Evolutionary conservation across 2,888 invertebrate genomes (phyloP).

Genomic region (Eupithecia subfuscata): DNA sequence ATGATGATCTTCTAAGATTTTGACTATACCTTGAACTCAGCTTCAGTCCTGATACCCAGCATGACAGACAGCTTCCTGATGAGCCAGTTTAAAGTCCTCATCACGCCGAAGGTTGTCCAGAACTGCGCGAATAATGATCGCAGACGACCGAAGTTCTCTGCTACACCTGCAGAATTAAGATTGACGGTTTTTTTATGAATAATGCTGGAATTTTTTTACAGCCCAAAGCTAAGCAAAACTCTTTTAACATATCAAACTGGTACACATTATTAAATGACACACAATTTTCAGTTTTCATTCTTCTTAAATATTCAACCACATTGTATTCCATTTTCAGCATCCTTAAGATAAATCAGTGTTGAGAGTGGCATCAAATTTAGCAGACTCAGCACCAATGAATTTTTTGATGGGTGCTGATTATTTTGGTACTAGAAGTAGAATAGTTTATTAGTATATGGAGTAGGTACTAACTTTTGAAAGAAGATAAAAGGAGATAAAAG

Average conservation of each 20-base stretch:
- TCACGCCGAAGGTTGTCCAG: slow-evolving; percentile 93
- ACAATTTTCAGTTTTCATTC: too few species aligned
- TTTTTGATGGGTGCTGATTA: not conserved
- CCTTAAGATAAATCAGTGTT: too few species aligned
- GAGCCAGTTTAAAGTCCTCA: slow-evolving; percentile 91
- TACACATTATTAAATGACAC: too few species aligned
- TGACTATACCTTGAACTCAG: slow-evolving; percentile 78
- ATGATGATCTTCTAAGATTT: not conserved
- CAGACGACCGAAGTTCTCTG: slow-evolving; percentile 95
- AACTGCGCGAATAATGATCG: slow-evolving; percentile 93
- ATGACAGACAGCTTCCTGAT: slow-evolving; percentile 89
- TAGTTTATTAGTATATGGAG: not conserved
- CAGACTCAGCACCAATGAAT: not conserved
- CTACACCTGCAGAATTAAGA: slow-evolving; percentile 86
- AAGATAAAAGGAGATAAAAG: not conserved
- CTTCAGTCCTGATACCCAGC: slow-evolving; percentile 84
- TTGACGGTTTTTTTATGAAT: slow-evolving; percentile 8
- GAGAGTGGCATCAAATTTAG: not conserved
- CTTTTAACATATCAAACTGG: not conserved
- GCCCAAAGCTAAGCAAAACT: not conserved
- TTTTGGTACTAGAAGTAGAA: not conserved
- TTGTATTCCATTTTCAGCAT: too few species aligned
- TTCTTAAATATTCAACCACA: too few species aligned
- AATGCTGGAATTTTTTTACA: not conserved
- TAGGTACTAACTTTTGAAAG: not conserved